Evolutionary conservation across 23 tunicate species (phyloP).

Genomic region (Aplidium turbinatum): DNA sequence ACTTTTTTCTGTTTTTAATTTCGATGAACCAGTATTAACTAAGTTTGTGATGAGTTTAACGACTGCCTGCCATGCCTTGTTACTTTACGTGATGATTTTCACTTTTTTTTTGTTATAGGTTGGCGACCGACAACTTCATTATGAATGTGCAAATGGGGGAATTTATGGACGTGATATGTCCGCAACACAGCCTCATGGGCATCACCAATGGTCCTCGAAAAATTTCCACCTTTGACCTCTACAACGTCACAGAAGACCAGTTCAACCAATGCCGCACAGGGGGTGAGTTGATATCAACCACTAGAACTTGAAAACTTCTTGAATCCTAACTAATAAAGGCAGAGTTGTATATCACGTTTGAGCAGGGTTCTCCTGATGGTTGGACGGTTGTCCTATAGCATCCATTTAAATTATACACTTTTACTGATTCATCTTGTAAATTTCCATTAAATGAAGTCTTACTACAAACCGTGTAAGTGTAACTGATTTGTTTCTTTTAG

Average conservation of each 20-base stretch:
- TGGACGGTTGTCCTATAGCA: too few relatives aligned
- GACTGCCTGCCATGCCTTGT: neutral
- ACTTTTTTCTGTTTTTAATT: too few relatives aligned
- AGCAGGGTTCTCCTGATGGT: too few relatives aligned
- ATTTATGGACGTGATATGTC: slow-evolving; percentile 91
- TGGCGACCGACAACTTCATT: slow-evolving; percentile 3
- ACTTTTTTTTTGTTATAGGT: slow-evolving; percentile 17
- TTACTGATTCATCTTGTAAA: neutral
- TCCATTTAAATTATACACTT: neutral
- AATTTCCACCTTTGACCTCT: slow-evolving; percentile 60
- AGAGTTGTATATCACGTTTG: too few relatives aligned
- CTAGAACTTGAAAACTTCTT: neutral
- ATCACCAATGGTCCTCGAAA: slow-evolving; percentile 24
- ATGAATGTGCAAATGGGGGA: slow-evolving; percentile 69
- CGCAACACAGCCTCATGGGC: slow-evolving; percentile 44
- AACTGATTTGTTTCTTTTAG: too few relatives aligned
- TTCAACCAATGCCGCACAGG: slow-evolving; percentile 51
- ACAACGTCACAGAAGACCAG: slow-evolving; percentile 67
- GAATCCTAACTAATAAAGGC: too few relatives aligned
- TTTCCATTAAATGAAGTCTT: neutral
- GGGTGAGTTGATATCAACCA: slow-evolving; percentile 39
- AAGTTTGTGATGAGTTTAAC: neutral
- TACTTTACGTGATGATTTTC: neutral
- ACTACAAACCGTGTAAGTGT: too few relatives aligned
- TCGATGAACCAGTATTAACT: too few relatives aligned